Evolutionary conservation across 1,140 invertebrate species (phyloP).

Genomic region (Drosophila bocki): DNA sequence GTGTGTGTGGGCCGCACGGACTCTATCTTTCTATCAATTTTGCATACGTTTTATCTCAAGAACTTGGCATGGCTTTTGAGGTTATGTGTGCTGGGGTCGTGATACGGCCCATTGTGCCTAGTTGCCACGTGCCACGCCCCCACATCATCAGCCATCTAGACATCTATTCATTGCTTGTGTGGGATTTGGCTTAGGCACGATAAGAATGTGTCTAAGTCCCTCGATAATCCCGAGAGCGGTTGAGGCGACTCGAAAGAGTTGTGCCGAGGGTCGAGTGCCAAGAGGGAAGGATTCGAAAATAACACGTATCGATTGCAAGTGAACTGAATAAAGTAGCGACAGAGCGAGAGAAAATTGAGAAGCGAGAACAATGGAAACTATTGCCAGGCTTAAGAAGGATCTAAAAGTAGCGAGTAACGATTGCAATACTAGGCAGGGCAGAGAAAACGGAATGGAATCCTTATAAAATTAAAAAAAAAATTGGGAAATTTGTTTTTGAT

Average conservation of each 20-base stretch:
- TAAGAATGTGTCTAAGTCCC: conserved; percentile 47
- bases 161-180: conserved; percentile 33
- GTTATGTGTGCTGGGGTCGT: conserved; percentile 42
- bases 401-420: no score
- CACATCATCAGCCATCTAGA: conserved; percentile 4
- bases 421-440: no score
- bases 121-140: conserved; percentile 3
- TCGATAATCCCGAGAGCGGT: conserved; percentile 19
- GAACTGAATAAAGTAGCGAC: background rate
- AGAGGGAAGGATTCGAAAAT: background rate
- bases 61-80: conserved; percentile 71
- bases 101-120: conserved; percentile 36
- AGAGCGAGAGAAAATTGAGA: background rate
- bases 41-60: conserved; percentile 74
- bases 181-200: conserved; percentile 31
- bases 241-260: background rate
- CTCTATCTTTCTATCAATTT: conserved; percentile 81
- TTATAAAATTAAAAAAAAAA: no score
- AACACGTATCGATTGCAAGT: background rate
- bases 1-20: conserved; percentile 20
- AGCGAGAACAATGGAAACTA: no score
- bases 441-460: no score
- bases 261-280: background rate
- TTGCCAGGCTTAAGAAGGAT: no score
- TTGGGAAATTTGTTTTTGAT: no score